Evolutionary conservation across 2,113 vertebrate species (phyloP), one percentile per base, ranked within the genome.

Genomic region (Larimichthys crocea): DNA sequence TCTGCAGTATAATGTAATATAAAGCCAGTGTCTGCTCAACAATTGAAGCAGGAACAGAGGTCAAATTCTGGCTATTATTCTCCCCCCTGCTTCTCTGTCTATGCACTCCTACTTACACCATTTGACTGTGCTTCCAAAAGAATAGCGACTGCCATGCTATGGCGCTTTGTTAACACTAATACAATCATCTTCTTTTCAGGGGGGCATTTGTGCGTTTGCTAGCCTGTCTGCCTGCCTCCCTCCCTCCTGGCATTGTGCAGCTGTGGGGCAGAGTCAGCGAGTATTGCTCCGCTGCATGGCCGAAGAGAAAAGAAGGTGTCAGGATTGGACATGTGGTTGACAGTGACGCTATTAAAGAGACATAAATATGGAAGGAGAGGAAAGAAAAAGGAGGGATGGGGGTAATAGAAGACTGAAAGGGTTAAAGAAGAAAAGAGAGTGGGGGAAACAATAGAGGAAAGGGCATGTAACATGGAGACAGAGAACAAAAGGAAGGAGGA

Each of bases 101-200:
- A 76, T 79, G 78, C 85, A 84, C 91, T 87, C 60, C 76, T 87
- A 90, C 90, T 88, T 90, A 90, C 84, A 86, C 86, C 46, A 80
- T 91, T 88, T 88, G 83, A 91, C 89, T 53, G 80, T 65, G 81
- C 89, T 53, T 87, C 76, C 68, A 60, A 62, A 88, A 88, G 92
- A 95, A 95, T 90, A 89, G 87, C 90, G 22, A 19, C 83, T 56
- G 93, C 94, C 90, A 89, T 77, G 79, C 82, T 79, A 17, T 73
- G 76, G 83, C 35, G 80, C 95, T 95, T 96, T 94, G 95, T 95
- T 96, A 94, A 93, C 95, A 92, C 93, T 95, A 96, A 96, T 93
- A 94, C 92, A 93, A 97, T 97, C 95, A 95, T 91, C 92, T 91
- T 80, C 77, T 89, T 88, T 92, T 94, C 92, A 93, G 93, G 52